Conservation (phyloP, 2,888 invertebrate species). For the Dryococelus australis region DNA sequence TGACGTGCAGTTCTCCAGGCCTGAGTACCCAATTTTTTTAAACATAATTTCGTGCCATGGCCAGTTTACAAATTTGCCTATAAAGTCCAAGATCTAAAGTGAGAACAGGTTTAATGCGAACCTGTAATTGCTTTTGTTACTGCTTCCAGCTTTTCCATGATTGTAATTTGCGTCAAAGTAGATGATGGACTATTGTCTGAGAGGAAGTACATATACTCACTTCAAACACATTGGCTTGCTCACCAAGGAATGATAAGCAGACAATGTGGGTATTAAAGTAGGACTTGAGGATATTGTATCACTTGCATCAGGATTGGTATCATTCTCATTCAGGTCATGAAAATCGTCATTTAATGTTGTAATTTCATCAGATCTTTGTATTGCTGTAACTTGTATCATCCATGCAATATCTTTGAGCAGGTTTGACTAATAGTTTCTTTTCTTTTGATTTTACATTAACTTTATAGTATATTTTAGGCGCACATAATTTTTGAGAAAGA, state of each 20-base stretch:
- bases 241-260: slow-evolving; percentile 30
- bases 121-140: not conserved
- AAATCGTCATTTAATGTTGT: not conserved
- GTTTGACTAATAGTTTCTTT: too few relatives aligned
- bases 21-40: not conserved
- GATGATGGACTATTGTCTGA: not conserved
- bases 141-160: not conserved
- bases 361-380: not conserved
- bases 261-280: too few relatives aligned
- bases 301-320: not conserved
- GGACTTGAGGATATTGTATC: too few relatives aligned
- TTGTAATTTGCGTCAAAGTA: not conserved
- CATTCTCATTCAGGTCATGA: not conserved
- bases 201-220: slow-evolving; percentile 19
- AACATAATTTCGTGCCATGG: not conserved
- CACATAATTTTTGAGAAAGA: not conserved
- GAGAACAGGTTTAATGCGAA: slow-evolving; percentile 22
- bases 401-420: too few relatives aligned
- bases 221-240: slow-evolving; percentile 13
- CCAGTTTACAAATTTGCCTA: slow-evolving; percentile 19
- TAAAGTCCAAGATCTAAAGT: slow-evolving; percentile 29
- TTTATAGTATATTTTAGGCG: not conserved
- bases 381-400: not conserved
- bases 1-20: not conserved
- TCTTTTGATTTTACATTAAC: too few relatives aligned